A percentile compares a stretch with the other conserved stretches of the same genome.
Evolutionary conservation across 2,797 vertebrate species (phyloP).

Genomic region (Schizopygopsis malacanthus): DNA sequence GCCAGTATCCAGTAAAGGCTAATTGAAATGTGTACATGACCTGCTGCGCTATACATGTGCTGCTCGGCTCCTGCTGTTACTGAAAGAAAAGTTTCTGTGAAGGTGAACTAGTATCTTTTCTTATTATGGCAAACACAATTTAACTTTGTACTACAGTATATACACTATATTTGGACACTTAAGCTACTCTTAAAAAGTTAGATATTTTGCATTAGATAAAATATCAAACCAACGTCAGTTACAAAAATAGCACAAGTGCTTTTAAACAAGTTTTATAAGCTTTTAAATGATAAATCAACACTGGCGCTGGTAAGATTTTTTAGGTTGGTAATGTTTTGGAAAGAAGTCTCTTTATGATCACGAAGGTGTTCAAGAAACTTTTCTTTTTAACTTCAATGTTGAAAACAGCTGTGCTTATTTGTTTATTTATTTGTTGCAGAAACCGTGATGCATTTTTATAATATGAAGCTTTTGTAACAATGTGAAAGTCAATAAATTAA

Average conservation of each 20-base stretch:
- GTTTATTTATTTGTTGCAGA: background rate
- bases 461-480: background rate
- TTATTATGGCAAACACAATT: slow-evolving; percentile 3
- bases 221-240: background rate
- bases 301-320: background rate
- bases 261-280: background rate
- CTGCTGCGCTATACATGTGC: slow-evolving; percentile 21
- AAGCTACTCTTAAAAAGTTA: background rate
- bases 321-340: background rate
- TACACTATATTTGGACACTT: background rate
- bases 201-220: background rate
- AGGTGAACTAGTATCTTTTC: slow-evolving; percentile 14
- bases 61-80: slow-evolving; percentile 8
- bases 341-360: background rate
- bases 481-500: background rate
- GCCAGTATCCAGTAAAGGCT: slow-evolving; percentile 28
- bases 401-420: background rate
- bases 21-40: slow-evolving; percentile 29
- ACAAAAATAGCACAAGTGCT: background rate
- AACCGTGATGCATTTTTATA: background rate
- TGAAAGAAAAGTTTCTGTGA: background rate
- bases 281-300: background rate
- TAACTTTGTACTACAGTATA: background rate
- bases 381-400: background rate
- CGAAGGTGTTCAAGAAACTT: background rate